Evolutionary conservation across 2,113 vertebrate genomes (phyloP).

Genomic region (Bos taurus): ARS-UCD2.0 NC_037330.1:99622501-99623000

Average conservation of each 20-base stretch:
- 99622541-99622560: background rate
- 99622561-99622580: background rate
- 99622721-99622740: background rate
- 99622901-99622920: background rate
- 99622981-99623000: background rate
- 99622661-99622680: background rate
- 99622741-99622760: background rate
- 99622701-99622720: background rate
- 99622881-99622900: background rate
- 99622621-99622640: background rate
- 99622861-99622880: background rate
- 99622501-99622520: background rate
- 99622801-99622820: background rate
- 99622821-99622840: background rate
- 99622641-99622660: background rate
- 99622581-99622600: background rate
- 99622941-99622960: background rate
- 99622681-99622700: background rate
- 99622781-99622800: background rate
- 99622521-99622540: background rate
- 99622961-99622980: background rate
- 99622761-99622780: background rate
- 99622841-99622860: background rate
- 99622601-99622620: background rate
- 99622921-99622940: background rate